Conservation (phyloP, 64 coral and sea anemone species). For the Dendrophyllia cribrosa region DNA sequence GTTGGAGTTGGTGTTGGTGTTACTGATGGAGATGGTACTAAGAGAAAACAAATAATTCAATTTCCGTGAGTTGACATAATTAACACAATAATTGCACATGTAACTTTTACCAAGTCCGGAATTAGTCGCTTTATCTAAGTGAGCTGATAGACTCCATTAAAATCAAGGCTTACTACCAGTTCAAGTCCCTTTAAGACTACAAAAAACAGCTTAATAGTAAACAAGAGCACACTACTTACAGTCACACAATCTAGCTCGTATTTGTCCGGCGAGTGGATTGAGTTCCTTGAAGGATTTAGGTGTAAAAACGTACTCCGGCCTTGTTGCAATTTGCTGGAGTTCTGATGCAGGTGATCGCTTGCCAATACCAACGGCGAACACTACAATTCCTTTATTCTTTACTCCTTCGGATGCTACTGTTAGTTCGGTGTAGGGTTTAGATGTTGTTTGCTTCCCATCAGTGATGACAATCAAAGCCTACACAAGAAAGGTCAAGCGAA, state of each 20-base stretch:
- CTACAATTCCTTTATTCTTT: conserved; percentile 24
- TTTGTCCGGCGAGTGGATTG: not conserved
- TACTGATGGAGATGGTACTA: not conserved
- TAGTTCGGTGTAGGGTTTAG: conserved; percentile 27
- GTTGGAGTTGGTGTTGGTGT: conserved; percentile 12
- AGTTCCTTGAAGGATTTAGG: conserved; percentile 32
- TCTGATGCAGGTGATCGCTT: conserved; percentile 1
- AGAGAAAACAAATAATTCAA: not conserved
- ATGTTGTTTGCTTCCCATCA: conserved; percentile 56
- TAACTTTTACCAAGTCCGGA: no score
- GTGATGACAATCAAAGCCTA: conserved; percentile 74
- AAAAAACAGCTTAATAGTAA: no score
- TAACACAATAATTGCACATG: no score
- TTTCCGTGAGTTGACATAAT: not conserved
- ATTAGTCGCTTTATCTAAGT: no score
- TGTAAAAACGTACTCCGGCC: conserved; percentile 1
- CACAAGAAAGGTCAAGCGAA: no score
- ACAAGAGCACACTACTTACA: not conserved
- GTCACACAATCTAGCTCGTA: not conserved
- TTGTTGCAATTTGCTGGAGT: conserved; percentile 38
- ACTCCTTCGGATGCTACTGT: conserved; percentile 38
- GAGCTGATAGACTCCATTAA: no score
- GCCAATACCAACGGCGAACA: conserved; percentile 68
- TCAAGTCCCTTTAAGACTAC: no score
- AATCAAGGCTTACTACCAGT: no score